Evolutionary conservation across 2,797 vertebrate species (phyloP).

Genomic region (Melanotaenia trifasciata): DNA sequence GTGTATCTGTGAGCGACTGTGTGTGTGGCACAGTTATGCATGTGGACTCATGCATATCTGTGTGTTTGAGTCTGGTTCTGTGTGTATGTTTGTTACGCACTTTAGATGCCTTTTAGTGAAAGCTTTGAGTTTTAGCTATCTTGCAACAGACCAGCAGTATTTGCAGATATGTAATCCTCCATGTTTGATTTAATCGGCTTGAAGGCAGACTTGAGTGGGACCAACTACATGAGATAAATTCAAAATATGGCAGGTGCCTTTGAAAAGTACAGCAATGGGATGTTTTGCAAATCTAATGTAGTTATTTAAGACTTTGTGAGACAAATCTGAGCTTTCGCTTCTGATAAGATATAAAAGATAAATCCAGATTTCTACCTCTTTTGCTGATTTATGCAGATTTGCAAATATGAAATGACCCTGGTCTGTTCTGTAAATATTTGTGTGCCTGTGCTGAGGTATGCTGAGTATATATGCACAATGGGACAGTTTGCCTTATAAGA

Average conservation of each 20-base stretch:
- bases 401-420: slow-evolving; percentile 11
- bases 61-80: slow-evolving; percentile 17
- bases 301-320: slow-evolving; percentile 13
- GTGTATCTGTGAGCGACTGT: slow-evolving; percentile 30
- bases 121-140: slow-evolving; percentile 24
- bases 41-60: slow-evolving; percentile 29
- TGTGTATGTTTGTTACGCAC: slow-evolving; percentile 38
- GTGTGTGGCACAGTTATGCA: slow-evolving; percentile 16
- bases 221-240: slow-evolving; percentile 11
- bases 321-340: slow-evolving; percentile 20
- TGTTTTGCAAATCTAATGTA: slow-evolving; percentile 13
- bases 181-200: slow-evolving; percentile 57
- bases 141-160: slow-evolving; percentile 32
- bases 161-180: slow-evolving; percentile 49
- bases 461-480: slow-evolving; percentile 32
- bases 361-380: slow-evolving; percentile 15
- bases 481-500: slow-evolving; percentile 23
- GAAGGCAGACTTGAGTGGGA: slow-evolving; percentile 16
- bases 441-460: slow-evolving; percentile 29
- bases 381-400: slow-evolving; percentile 42
- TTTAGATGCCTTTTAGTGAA: slow-evolving; percentile 56
- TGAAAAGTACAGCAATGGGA: neutral
- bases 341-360: slow-evolving; percentile 3
- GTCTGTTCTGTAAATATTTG: slow-evolving; percentile 27
- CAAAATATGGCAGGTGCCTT: slow-evolving; percentile 5